phyloP scores from a whole-genome alignment of 2,888 invertebrate species.

The Napeogenes sylphis region DNA sequence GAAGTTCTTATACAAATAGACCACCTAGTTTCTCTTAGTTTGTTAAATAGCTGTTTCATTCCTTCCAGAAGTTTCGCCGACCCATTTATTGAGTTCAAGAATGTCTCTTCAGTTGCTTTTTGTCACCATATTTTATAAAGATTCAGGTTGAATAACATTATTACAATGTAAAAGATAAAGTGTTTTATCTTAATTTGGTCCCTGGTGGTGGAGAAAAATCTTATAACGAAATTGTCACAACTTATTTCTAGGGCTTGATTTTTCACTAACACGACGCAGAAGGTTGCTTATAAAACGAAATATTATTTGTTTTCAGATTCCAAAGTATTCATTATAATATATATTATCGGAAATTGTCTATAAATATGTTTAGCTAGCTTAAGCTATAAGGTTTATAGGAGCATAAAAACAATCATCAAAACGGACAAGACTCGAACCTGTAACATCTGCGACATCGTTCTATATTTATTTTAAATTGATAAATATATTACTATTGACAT shows the following conservation, averaged over 20 bases:
- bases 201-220: not conserved
- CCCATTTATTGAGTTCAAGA: slow-evolving; percentile 42
- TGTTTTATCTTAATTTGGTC: not conserved
- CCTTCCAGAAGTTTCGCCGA: slow-evolving; percentile 41
- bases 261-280: no score
- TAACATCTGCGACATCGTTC: no score
- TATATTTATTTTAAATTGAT: no score
- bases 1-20: slow-evolving; percentile 39
- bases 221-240: not conserved
- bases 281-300: no score
- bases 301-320: no score
- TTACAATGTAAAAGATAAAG: slow-evolving; percentile 6
- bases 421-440: no score
- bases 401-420: no score
- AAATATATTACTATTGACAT: no score
- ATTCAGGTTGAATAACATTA: slow-evolving; percentile 21
- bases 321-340: no score
- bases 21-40: slow-evolving; percentile 43
- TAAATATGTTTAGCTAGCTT: no score
- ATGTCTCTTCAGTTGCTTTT: slow-evolving; percentile 35
- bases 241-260: not conserved
- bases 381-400: no score
- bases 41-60: slow-evolving; percentile 51
- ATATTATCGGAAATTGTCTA: no score
- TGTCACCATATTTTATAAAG: slow-evolving; percentile 19